Evolutionary conservation across 2,888 invertebrate species (phyloP).

Genomic region (Drosophila mulleri): DNA sequence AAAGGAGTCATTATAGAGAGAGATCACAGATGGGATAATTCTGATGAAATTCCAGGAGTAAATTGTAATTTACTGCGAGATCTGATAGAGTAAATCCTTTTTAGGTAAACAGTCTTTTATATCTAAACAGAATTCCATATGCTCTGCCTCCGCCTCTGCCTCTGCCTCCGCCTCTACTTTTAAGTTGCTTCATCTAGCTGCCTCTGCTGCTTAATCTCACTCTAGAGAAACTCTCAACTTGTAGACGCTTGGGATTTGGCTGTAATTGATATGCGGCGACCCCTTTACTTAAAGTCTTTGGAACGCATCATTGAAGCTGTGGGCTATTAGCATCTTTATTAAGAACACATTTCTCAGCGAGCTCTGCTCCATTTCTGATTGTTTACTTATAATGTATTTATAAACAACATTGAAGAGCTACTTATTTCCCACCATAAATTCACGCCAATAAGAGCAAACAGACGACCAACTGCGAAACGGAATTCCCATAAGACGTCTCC

Average conservation of each 20-base stretch:
- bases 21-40: conserved; percentile 19
- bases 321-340: conserved; percentile 72
- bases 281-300: conserved; percentile 52
- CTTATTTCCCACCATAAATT: conserved; percentile 74
- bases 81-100: neutral
- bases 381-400: conserved; percentile 70
- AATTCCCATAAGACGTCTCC: conserved; percentile 44
- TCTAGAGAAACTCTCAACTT: conserved; percentile 21
- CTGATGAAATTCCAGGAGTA: conserved; percentile 8
- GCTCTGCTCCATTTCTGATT: conserved; percentile 37
- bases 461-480: conserved; percentile 51
- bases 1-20: conserved; percentile 24
- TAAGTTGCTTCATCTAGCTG: neutral
- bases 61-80: conserved; percentile 4
- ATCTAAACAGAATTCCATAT: neutral
- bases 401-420: conserved; percentile 61
- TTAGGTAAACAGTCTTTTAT: neutral
- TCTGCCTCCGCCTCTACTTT: neutral
- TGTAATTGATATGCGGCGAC: conserved; percentile 67
- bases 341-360: conserved; percentile 68
- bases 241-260: conserved; percentile 42
- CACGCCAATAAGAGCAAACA: conserved; percentile 51
- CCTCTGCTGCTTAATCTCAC: conserved; percentile 2
- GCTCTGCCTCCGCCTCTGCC: neutral
- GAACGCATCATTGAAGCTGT: conserved; percentile 45